These are phyloP conservation scores for Caerostris darwini DNA, from an alignment of 1,140 invertebrate species.

Conservation along the genomic window DNA sequence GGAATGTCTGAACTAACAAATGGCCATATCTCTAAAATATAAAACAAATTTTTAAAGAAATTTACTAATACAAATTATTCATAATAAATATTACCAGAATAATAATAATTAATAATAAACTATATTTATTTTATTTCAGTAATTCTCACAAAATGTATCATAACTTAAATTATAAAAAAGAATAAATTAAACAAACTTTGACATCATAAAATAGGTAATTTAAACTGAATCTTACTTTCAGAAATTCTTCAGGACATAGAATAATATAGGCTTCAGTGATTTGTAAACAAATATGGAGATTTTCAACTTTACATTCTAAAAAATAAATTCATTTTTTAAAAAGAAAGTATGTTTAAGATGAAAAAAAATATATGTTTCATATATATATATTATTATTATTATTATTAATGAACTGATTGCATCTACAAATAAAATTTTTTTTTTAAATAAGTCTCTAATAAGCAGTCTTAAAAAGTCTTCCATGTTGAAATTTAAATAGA, in stretches of 20 bases:
- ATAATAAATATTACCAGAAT: not conserved
- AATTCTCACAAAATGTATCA: not conserved
- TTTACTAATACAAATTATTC: not conserved
- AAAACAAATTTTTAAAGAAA: not conserved
- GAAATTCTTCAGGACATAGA: conserved; percentile 89
- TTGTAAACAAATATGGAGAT: conserved; percentile 88
- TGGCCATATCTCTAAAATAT: conserved; percentile 84
- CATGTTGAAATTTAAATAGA: no score
- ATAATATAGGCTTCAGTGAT: conserved; percentile 92
- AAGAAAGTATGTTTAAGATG: not conserved
- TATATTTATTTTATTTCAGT: not conserved
- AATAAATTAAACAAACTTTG: not conserved
- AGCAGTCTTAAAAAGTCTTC: not conserved
- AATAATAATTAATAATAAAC: not conserved
- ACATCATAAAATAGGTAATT: not conserved
- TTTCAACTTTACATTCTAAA: conserved; percentile 90
- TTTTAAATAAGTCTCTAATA: not conserved
- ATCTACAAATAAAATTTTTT: not conserved
- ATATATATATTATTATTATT: no score
- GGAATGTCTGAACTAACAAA: conserved; percentile 86
- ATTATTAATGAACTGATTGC: not conserved
- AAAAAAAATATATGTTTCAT: no score
- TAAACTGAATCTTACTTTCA: conserved; percentile 11
- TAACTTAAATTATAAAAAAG: not conserved
- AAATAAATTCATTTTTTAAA: not conserved